Base-by-base conservation (phyloP, 2,113 vertebrate genomes). In the Tretioscincus oriximinensis region DNA sequence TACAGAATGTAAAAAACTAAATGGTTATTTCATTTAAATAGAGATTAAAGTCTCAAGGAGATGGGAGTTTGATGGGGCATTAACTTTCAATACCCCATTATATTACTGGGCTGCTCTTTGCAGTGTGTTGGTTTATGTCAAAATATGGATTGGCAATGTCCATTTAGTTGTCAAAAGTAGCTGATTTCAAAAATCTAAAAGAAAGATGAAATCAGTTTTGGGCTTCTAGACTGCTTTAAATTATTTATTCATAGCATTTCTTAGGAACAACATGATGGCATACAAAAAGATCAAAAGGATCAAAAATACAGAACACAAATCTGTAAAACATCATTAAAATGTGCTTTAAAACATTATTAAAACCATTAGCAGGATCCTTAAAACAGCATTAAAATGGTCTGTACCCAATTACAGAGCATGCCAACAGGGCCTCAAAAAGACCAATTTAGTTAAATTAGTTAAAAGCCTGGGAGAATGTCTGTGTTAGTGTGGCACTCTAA, bases 51-150 rank as follows among this genome's bases (percentile, higher is more conserved):
- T 88, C 22, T 73, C 65, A 9, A 35, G 65, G 29, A 41, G 26
- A 20, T 5, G 45, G 14, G 58, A 41, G 20, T 49, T 41, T 77
- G 49, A 54, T 35, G 83, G 3, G 5, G 35, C 35, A 41, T 41
- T 41, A 41, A 2, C n/a, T 69, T 88, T 22, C 85, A 28, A 41
- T 61, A 80, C 71, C n/a, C 68, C 63, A 28, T 4, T 14, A 80
- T 83, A 67, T 81, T 45, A 11, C 16, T 1, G 3, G 7, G 11
- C 49, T 22, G 49, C 14, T 51, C 5, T 7, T 83, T 35, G 16
- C 2, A 1, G 78, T 88, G 64, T 64, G 9, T 75, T 60, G 51
- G n/a, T 7, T 28, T 26, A 49, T 31, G 14, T 68, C 35, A 74
- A 61, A 60, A 20, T 65, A 7, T 26, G 16, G 2, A 71, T 24